A percentile compares a stretch with the other conserved stretches of the same genome.
phyloP scores from a whole-genome alignment of 1,140 invertebrate species.

The Neuroterus valhalla region DNA sequence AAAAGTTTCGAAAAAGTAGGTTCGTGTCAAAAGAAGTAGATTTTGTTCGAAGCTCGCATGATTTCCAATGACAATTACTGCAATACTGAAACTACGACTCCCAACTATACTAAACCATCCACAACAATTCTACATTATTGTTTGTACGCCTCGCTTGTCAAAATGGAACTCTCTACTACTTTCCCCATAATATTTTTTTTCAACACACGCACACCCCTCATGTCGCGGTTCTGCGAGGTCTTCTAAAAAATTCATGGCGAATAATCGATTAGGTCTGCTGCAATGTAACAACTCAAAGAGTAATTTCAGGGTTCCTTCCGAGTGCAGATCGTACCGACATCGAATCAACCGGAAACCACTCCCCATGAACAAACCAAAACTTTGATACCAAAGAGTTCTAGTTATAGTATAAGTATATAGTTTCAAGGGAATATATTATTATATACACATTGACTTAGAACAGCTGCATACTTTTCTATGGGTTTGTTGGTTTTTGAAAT shows the following conservation, averaged over 20 bases:
- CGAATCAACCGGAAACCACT: conserved; percentile 6
- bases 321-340: conserved; percentile 39
- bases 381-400: no score
- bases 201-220: conserved; percentile 44
- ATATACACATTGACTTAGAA: no score
- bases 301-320: conserved; percentile 54
- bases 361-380: no score
- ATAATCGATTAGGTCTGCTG: conserved; percentile 57
- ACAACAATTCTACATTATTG: conserved; percentile 49
- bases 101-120: not conserved
- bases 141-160: conserved; percentile 52
- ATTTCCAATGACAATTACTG: no score
- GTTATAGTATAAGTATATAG: no score
- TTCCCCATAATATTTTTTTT: conserved; percentile 50
- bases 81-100: no score
- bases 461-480: no score
- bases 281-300: conserved; percentile 51
- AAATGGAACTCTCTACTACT: conserved; percentile 52
- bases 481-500: no score
- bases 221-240: conserved; percentile 42
- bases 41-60: no score
- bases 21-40: no score
- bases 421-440: no score
- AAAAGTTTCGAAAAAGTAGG: no score
- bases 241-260: conserved; percentile 58